Percentiles rank a stretch among this genome's conserved stretches.
Evolutionary conservation across 1,140 invertebrate genomes (phyloP).

Genomic region (Camponotus vicinus): DNA sequence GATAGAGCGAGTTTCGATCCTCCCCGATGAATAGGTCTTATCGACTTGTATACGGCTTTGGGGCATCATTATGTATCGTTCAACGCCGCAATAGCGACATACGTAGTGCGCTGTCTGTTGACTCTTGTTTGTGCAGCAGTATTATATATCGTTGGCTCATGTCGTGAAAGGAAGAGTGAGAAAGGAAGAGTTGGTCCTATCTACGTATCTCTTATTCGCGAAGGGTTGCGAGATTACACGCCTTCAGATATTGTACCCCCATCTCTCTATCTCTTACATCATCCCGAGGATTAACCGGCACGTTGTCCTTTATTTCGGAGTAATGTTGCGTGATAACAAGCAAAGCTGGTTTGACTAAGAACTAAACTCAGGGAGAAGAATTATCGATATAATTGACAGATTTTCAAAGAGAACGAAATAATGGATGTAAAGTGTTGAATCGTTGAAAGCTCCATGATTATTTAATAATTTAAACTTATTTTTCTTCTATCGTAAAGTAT

Average conservation of each 20-base stretch:
- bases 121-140: conserved; percentile 39
- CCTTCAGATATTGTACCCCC: conserved; percentile 63
- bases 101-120: conserved; percentile 20
- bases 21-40: conserved; percentile 6
- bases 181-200: conserved; percentile 19
- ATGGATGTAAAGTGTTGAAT: not conserved
- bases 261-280: conserved; percentile 4
- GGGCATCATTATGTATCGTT: conserved; percentile 34
- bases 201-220: conserved; percentile 49
- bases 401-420: conserved; percentile 9
- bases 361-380: conserved; percentile 29
- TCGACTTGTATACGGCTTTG: conserved; percentile 36
- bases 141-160: conserved; percentile 52
- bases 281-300: not conserved
- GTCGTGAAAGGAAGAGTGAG: not conserved
- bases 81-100: not conserved
- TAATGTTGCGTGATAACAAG: conserved; percentile 79
- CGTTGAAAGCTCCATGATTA: not conserved
- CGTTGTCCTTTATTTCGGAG: conserved; percentile 76
- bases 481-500: not conserved
- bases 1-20: conserved; percentile 11
- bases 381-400: conserved; percentile 12
- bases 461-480: not conserved
- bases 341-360: conserved; percentile 53
- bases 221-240: conserved; percentile 49